Base-by-base conservation (phyloP, 35 echinoderm and acorn worm species). In the Lytechinus pictus region DNA sequence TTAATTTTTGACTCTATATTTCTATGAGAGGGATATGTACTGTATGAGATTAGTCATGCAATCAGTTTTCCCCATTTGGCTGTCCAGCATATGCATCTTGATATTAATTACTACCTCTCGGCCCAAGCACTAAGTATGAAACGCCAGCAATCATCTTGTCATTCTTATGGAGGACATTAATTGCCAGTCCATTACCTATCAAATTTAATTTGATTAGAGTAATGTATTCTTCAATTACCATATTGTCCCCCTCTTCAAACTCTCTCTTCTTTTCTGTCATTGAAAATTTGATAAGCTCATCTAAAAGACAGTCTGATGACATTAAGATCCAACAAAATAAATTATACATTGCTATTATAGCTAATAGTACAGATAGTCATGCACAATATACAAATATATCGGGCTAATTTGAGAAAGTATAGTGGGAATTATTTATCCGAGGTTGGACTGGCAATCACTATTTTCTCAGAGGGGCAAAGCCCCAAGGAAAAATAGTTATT, bases 151-250 rank as follows among this genome's bases (percentile, higher is more conserved):
- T 79, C 66, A 79, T 16, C 66, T n/a, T 24, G 66, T 79, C 66
- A 79, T 79, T 79, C 19, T 7, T 79, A 79, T 24, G 14, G 66
- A 79, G 66, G 66, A 14, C 66, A 79, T 79, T 79, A 79, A 79
- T 79, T 79, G 19, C 66, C 66, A 79, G 66, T 24, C 66, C 66
- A 79, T 79, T 79, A 79, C 66, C n/a, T 79, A 79, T 79, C 66
- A 79, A 79, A 79, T 79, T 79, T 24, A 79, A 79, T 79, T 79
- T 79, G 66, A 79, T 79, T 79, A 79, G 66, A 79, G 19, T 79
- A 79, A 79, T 24, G 66, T 79, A 79, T 79, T 79, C 66, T 79
- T 19, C 66, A 79, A 79, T 79, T 79, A 79, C 66, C 16, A 24
- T 79, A 79, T 79, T 79, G n/a, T 79, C 66, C 66, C n/a, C 66